Base-by-base conservation (phyloP, 2,113 vertebrate genomes). In the Planiliza haematocheilus region DNA sequence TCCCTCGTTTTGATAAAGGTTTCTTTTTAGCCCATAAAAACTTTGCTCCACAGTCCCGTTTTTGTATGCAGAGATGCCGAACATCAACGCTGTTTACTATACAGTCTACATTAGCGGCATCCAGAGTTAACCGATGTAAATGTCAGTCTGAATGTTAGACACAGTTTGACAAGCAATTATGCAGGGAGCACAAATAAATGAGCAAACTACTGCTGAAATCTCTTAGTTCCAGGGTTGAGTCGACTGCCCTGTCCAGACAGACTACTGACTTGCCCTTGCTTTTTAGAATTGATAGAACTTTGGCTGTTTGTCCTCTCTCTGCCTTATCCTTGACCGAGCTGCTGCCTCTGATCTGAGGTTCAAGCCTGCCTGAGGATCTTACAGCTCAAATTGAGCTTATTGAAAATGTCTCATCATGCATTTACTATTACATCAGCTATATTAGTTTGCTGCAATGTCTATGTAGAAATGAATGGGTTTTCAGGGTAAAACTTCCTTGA, bases 391-490 rank as follows among this genome's bases (percentile, higher is more conserved):
- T 34, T 12, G 20, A 36, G 34, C 34, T 60, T n/a, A 5, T 39
- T 34, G 46, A 20, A 46, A 17, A 60, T 53, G 38, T 58, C 38
- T 52, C 5, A 30, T 30, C 24, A 30, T 5, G 41, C 55, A 12
- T 48, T 55, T 10, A 20, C 46, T 64, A 17, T 46, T 34, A 24
- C 42, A 38, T 46, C 17, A 37, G 13, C 39, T 46, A 17, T 37
- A 68, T 65, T 34, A 10, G 14, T 50, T 70, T 43, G 21, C 4
- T 42, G 3, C 52, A 52, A 52, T 16, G 34, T 1, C 43, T 17
- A 48, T 34, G 55, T 61, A 49, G 45, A 66, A 83, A 66, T 64
- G 10, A 79, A 79, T 62, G 17, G 42, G 24, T 38, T 70, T 30
- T 61, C 8, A 0, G 45, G 60, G 16, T 18, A 70, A 56, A 72